Conservation (phyloP, 2,113 vertebrate species). For the Pterocles orientalis region DNA sequence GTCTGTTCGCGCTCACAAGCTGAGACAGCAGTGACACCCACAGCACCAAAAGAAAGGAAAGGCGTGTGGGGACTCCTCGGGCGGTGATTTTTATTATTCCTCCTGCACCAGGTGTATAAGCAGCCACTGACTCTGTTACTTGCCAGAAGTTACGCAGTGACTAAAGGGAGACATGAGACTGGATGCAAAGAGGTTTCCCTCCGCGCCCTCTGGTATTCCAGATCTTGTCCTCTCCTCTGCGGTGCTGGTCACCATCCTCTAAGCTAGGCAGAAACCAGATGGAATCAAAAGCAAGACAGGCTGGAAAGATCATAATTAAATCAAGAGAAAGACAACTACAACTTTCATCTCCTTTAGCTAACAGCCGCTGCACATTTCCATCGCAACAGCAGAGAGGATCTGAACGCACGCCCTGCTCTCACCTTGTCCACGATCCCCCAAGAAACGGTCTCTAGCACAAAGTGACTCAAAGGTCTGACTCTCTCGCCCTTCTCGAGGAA, state of each 20-base stretch:
- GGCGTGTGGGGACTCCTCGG: not conserved
- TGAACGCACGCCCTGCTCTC: not conserved
- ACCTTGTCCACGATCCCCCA: not conserved
- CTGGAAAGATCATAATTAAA: not conserved
- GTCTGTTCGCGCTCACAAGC: not conserved
- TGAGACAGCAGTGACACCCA: not conserved
- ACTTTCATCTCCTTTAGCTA: not conserved
- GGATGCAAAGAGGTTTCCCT: not conserved
- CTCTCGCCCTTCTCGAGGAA: not conserved
- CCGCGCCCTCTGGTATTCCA: not conserved
- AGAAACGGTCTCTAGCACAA: not conserved
- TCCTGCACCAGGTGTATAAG: not conserved
- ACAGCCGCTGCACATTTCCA: not conserved
- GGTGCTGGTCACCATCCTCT: not conserved
- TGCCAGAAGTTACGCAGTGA: not conserved
- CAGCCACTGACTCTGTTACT: not conserved
- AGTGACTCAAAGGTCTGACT: not conserved
- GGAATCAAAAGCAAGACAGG: not conserved
- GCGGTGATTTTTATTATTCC: not conserved
- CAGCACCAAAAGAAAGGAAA: not conserved
- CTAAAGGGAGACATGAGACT: not conserved
- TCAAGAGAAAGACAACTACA: not conserved
- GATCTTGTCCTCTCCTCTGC: accelerated
- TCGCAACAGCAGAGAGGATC: not conserved
- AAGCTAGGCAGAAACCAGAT: not conserved